Conservation (phyloP, 23 tunicate genomes). For the Trididemnum nubilum region DNA sequence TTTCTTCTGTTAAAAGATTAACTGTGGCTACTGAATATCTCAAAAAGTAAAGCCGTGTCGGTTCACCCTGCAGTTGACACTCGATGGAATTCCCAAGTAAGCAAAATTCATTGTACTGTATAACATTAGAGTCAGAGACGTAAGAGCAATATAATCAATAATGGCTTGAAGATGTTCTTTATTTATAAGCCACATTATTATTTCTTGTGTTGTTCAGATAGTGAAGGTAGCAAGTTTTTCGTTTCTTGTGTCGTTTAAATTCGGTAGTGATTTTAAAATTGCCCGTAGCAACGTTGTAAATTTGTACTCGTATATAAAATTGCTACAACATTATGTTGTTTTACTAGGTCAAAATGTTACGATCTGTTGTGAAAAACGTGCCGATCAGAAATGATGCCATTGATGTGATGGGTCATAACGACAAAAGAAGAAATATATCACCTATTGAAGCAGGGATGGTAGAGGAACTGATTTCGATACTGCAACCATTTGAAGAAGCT, state of each 20-base stretch:
- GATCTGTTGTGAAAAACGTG: slow-evolving; percentile 13
- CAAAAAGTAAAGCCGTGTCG: slow-evolving; percentile 5
- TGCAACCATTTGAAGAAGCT: slow-evolving; percentile 3
- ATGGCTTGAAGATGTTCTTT: neutral
- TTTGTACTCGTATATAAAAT: too few relatives aligned
- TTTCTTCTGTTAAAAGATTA: neutral
- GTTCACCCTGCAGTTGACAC: slow-evolving; percentile 4
- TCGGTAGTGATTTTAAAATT: neutral
- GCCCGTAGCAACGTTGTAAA: neutral
- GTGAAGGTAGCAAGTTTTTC: too few relatives aligned
- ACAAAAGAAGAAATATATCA: slow-evolving; percentile 9
- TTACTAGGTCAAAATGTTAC: slow-evolving; percentile 12
- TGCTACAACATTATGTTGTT: neutral
- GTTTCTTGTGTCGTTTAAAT: too few relatives aligned
- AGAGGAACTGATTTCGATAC: slow-evolving; percentile 10
- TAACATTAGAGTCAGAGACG: neutral
- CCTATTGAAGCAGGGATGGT: neutral
- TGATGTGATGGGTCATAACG: slow-evolving; percentile 12
- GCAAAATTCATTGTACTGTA: neutral
- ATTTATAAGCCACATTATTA: too few relatives aligned
- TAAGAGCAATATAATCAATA: neutral
- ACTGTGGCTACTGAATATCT: slow-evolving; percentile 18
- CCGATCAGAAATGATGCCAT: slow-evolving; percentile 4
- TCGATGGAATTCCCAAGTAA: slow-evolving; percentile 12
- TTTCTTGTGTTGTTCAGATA: too few relatives aligned